phyloP scores from a whole-genome alignment of 1,140 invertebrate species.

The Phenacoccus solenopsis region DNA sequence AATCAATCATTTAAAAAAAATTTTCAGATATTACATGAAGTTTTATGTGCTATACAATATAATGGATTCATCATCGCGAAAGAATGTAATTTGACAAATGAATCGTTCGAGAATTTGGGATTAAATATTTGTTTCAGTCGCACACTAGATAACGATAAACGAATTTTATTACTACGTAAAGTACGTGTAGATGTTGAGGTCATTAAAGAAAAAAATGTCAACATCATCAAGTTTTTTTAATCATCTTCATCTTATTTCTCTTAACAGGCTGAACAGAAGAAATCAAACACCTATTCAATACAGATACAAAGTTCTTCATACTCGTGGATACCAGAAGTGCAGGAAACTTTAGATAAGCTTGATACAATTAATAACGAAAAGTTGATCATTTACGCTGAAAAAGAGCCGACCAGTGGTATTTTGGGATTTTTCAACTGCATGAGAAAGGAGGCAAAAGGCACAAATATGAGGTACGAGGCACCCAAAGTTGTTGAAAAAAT shows the following conservation, averaged over 20 bases:
- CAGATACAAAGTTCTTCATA: not conserved
- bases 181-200: not conserved
- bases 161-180: not conserved
- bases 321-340: conserved; percentile 39
- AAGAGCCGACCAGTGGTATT: conserved; percentile 55
- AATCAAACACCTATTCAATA: not conserved
- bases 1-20: too few species aligned
- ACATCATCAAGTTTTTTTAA: not conserved
- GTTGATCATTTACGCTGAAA: conserved; percentile 44
- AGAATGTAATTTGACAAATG: not conserved
- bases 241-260: not conserved
- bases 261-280: not conserved
- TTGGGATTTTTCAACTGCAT: conserved; percentile 71
- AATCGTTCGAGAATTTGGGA: not conserved
- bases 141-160: not conserved
- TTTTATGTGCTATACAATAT: not conserved
- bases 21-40: not conserved
- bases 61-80: not conserved
- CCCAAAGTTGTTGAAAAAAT: too few species aligned
- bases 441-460: conserved; percentile 51
- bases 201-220: not conserved
- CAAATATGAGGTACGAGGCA: conserved; percentile 36
- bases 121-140: not conserved
- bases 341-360: conserved; percentile 41
- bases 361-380: conserved; percentile 32